These are phyloP conservation scores for Gari tellinella DNA, from an alignment of 2,888 invertebrate genomes.

Conservation along the genomic window DNA sequence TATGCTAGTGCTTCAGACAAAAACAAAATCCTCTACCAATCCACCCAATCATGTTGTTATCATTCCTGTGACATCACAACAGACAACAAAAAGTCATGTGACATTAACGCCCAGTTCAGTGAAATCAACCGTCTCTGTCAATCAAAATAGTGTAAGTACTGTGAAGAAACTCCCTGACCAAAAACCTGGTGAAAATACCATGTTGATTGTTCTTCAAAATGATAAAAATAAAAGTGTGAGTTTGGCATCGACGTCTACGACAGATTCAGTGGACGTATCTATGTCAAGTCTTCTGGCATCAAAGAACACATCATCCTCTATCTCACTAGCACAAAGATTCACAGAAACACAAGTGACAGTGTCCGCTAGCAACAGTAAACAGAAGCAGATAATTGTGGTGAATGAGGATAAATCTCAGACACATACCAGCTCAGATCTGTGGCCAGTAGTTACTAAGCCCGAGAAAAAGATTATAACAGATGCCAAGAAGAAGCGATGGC, in stretches of 20 bases:
- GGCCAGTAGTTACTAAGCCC: neutral
- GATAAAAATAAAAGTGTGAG: conserved; percentile 15
- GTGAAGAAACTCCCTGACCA: neutral
- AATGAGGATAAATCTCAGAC: conserved; percentile 15
- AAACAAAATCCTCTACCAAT: conserved; percentile 8
- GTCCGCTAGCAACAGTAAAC: conserved; percentile 30
- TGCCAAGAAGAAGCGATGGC: conserved; percentile 44
- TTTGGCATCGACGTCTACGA: neutral
- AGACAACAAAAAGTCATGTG: conserved; percentile 9
- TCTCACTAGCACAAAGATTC: neutral
- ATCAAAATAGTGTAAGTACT: neutral
- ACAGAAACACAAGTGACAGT: conserved; percentile 41
- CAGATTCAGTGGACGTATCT: neutral
- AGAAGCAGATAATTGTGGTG: conserved; percentile 45
- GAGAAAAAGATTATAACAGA: conserved; percentile 51
- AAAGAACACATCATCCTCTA: neutral
- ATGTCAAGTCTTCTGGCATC: conserved; percentile 9
- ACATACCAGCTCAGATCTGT: neutral
- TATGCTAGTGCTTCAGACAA: conserved; percentile 26
- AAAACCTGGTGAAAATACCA: conserved; percentile 24
- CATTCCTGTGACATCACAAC: conserved; percentile 50
- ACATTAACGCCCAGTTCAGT: neutral
- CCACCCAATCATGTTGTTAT: conserved; percentile 56
- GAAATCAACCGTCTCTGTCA: neutral
- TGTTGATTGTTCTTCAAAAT: conserved; percentile 42